Base-by-base conservation (phyloP, 2,888 invertebrate species). In the Sepioteuthis lessoniana region DNA sequence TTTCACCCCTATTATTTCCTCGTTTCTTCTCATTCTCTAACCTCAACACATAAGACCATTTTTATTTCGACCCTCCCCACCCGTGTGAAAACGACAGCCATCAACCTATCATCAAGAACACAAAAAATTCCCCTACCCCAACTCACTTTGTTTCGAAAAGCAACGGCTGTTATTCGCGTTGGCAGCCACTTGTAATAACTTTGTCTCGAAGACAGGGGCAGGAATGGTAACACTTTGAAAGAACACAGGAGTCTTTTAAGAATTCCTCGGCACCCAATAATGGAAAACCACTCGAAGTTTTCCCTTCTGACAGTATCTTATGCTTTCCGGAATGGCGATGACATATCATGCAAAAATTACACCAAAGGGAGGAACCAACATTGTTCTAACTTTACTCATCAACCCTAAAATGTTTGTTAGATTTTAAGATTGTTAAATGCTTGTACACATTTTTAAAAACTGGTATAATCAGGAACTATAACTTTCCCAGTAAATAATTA, bases 111-210 rank as follows among this genome's bases (percentile, higher is more conserved):
- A 16, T 25, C 35, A n/a, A 35, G 13, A 76, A 35, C 76, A 16
- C 76, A n/a, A 13, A 47, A 47, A 47, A 47, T 13, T 16, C n/a
- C 31, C 35, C 76, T 13, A 16, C n/a, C n/a, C 1, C 76, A n/a
- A 8, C 76, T n/a, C 76, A 76, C n/a, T 35, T 76, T 76, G n/a
- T n/a, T n/a, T 19, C 76, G 13, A 35, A 76, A 35, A 76, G 76
- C 0, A 35, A 76, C 76, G 76, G n/a, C 76, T 76, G 76, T 76
- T 76, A n/a, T 76, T 76, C 76, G 76, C 76, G n/a, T 76, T 76
- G 76, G 76, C 35, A n/a, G 76, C 76, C 76, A 76, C 76, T 76
- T 76, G 76, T 76, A 76, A 76, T 76, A 76, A 76, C 76, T 76
- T 2, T 35, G n/a, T 76, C 76, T 76, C n/a, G 76, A 76, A 76